Base-by-base conservation (phyloP, 2,797 vertebrate species). In the Malurus leucopterus region DNA sequence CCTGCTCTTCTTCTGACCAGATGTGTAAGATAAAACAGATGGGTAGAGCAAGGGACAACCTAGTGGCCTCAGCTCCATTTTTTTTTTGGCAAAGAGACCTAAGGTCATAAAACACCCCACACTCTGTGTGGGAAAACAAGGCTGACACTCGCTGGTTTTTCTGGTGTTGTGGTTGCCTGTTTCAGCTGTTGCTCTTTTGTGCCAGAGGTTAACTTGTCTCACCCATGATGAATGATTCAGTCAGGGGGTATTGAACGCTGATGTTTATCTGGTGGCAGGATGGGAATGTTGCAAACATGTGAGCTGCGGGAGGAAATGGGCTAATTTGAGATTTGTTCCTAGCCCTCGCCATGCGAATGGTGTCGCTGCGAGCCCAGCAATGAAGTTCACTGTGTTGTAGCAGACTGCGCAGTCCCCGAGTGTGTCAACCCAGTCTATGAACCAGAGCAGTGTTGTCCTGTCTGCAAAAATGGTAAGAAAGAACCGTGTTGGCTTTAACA, bases 301-400 rank as follows among this genome's bases (percentile, higher is more conserved):
- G 89, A 96, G 94, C 95, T 96, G n/a, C 72, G 30, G 96, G 96
- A 96, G 95, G 96, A 96, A 91, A 94, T 53, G 94, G 97, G 97
- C 97, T 98, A 98, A 98, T 96, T 85, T 97, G 63, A 98, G 95
- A 96, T 98, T 98, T 98, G 96, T 97, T 97, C 96, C 96, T 97
- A 99, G 99, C 99, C 99, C 96, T 99, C 99, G 91, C 98, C 99
- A 95, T 99, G 99, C 96, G 99, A 99, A 98, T 99, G 99, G 99
- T 99, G 99, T 97, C 99, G 99, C 97, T 99, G 99, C 95, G 99
- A 99, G 97, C 99, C 99, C 97, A 99, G 99, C 98, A 99, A 99
- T 94, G 99, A 99, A 98, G 99, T 99, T 95, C 99, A 99, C 98
- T 99, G 99, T 95, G 98, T 99, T 98, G 99, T 99, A 97, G 99